Evolutionary conservation across 1,140 invertebrate species (phyloP).

Genomic region (Chironomus striatipennis): DNA sequence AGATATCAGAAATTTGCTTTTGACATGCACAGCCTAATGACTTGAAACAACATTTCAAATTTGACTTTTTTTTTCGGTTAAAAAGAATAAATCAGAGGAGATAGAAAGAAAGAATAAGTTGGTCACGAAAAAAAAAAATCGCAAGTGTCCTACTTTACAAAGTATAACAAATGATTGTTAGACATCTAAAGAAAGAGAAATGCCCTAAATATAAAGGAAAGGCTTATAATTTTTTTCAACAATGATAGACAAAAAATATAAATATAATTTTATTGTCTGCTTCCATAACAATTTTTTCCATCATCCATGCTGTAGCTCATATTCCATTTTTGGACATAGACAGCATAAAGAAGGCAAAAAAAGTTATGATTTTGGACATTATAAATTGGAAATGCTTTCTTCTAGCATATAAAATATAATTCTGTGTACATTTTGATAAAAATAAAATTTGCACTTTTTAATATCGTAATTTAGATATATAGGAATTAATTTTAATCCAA

Average conservation of each 20-base stretch:
- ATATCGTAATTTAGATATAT: background rate
- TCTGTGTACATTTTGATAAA: background rate
- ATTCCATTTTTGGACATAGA: background rate
- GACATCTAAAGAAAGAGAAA: background rate
- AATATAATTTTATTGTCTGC: constrained; percentile 2
- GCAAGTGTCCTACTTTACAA: constrained; percentile 4
- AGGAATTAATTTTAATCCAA: background rate
- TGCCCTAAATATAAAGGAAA: background rate
- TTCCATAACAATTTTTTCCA: background rate
- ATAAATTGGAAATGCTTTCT: no score
- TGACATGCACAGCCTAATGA: no score
- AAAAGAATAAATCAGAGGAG: background rate
- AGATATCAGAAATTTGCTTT: no score
- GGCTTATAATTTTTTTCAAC: background rate
- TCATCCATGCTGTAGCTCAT: background rate
- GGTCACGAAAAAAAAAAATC: background rate
- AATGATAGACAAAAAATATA: background rate
- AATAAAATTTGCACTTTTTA: background rate
- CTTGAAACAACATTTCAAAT: no score
- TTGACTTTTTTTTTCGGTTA: background rate
- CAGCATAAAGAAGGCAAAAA: background rate
- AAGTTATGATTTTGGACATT: background rate
- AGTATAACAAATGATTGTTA: background rate
- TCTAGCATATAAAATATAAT: background rate
- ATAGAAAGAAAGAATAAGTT: background rate